Conservation (phyloP, 1,140 invertebrate species). For the Sitophilus oryzae region DNA sequence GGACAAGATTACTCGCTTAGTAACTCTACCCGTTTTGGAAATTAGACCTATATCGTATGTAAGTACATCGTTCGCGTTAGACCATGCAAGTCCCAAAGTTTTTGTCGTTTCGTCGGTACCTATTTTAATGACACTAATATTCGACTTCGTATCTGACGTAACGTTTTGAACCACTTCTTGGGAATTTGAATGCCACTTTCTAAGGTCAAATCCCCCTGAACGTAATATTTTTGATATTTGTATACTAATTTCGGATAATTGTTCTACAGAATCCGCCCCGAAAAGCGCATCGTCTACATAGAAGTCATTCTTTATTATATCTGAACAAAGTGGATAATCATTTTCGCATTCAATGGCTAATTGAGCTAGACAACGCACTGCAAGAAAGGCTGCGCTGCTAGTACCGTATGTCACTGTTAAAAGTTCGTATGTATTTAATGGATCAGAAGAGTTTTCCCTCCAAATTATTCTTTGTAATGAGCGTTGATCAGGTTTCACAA, state of each 20-base stretch:
- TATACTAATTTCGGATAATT: slow-evolving; percentile 20
- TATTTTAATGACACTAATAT: background rate
- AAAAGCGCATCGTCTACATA: slow-evolving; percentile 43
- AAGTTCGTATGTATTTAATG: background rate
- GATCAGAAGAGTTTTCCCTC: background rate
- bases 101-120: background rate
- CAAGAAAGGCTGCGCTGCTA: background rate
- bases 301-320: slow-evolving; percentile 28
- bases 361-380: background rate
- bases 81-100: slow-evolving; percentile 1
- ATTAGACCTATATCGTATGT: too few relatives aligned
- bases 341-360: slow-evolving; percentile 19
- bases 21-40: background rate
- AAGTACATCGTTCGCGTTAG: background rate
- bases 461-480: background rate
- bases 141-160: too few relatives aligned
- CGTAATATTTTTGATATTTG: slow-evolving; percentile 2
- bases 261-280: slow-evolving; percentile 26
- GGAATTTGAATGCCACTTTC: slow-evolving; percentile 42
- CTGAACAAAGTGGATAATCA: slow-evolving; percentile 21
- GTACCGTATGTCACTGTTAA: slow-evolving; percentile 4
- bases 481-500: background rate
- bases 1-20: slow-evolving; percentile 12
- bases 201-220: slow-evolving; percentile 31
- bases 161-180: background rate